These are phyloP conservation scores for Griposia aprilina DNA, from an alignment of 2,888 invertebrate genomes.

Conservation along the genomic window DNA sequence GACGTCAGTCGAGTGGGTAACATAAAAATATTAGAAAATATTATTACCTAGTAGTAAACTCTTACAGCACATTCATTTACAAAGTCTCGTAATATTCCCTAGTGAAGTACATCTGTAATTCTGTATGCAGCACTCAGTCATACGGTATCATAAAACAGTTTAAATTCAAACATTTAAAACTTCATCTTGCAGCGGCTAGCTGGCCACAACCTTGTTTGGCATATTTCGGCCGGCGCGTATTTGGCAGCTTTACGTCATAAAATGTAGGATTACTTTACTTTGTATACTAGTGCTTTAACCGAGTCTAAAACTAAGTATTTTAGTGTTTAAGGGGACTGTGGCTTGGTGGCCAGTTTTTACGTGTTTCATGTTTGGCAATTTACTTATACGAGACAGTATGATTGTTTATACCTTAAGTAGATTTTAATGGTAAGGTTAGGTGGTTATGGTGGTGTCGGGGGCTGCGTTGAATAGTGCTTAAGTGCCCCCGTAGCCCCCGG, in stretches of 20 bases:
- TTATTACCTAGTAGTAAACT: background rate
- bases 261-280: slow-evolving; percentile 62
- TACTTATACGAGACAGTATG: background rate
- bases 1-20: too few relatives aligned
- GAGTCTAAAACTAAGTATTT: slow-evolving; percentile 44
- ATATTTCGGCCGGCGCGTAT: slow-evolving; percentile 54
- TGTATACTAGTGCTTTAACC: slow-evolving; percentile 42
- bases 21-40: background rate
- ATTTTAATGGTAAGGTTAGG: background rate
- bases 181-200: slow-evolving; percentile 56
- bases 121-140: slow-evolving; percentile 43
- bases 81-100: slow-evolving; percentile 30
- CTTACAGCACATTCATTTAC: slow-evolving; percentile 16
- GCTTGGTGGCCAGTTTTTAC: slow-evolving; percentile 8
- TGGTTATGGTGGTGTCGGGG: too few relatives aligned
- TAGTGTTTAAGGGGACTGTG: slow-evolving; percentile 25
- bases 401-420: background rate
- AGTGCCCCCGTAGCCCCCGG: too few relatives aligned
- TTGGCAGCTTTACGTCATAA: slow-evolving; percentile 58
- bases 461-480: too few relatives aligned
- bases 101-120: slow-evolving; percentile 38
- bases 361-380: slow-evolving; percentile 1
- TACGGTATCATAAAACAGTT: slow-evolving; percentile 62
- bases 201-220: slow-evolving; percentile 61
- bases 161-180: slow-evolving; percentile 67